Percentiles rank a stretch among this genome's conserved stretches.
These are phyloP conservation scores for Eulemur coronatus DNA, from an alignment of 2,797 vertebrate genomes.

Conservation along the genomic window DNA sequence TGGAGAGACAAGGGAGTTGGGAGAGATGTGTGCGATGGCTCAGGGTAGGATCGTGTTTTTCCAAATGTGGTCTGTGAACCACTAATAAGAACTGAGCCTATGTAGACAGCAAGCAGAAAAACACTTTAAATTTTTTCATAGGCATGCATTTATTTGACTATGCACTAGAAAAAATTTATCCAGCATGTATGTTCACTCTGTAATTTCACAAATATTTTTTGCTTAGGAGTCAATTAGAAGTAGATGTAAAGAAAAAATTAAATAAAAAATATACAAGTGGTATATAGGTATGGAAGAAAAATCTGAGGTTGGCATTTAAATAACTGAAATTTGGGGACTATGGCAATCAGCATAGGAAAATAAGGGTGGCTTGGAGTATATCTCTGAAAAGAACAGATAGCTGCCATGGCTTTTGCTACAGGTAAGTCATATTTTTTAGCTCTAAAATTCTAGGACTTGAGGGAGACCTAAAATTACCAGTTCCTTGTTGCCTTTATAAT, in stretches of 20 bases:
- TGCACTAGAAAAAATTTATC: not conserved
- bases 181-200: not conserved
- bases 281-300: conserved; percentile 7
- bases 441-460: not conserved
- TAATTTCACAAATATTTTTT: conserved; percentile 6
- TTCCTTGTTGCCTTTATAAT: conserved; percentile 4
- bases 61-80: not conserved
- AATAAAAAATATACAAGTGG: not conserved
- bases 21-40: not conserved
- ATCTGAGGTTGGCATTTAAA: not conserved
- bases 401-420: not conserved
- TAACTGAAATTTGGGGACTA: not conserved
- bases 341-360: not conserved
- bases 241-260: not conserved
- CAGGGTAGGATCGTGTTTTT: not conserved
- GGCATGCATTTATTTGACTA: not conserved
- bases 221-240: not conserved
- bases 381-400: not conserved
- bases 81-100: not conserved
- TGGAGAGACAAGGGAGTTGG: not conserved
- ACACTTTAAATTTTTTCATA: not conserved
- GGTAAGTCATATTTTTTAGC: not conserved
- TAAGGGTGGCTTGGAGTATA: not conserved
- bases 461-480: not conserved
- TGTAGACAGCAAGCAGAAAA: not conserved